A percentile compares a stretch with the other conserved stretches of the same genome.
Conservation (phyloP, 2,888 invertebrate species). For the Eupithecia inturbata region DNA sequence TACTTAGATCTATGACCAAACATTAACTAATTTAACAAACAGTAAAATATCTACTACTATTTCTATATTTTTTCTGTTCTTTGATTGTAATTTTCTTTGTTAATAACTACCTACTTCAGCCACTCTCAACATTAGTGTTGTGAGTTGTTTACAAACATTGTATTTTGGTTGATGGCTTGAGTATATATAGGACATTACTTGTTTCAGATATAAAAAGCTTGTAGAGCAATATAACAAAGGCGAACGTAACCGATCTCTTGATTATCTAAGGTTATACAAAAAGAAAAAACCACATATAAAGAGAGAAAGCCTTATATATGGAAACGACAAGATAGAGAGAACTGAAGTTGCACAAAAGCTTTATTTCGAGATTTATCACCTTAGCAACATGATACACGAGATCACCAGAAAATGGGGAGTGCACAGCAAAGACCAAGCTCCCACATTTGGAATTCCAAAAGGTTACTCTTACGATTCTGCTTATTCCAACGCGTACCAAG, state of each 20-base stretch:
- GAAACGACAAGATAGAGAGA: slow-evolving; percentile 37
- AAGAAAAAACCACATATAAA: not conserved
- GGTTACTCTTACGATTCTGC: not conserved
- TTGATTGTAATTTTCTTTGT: too few species aligned
- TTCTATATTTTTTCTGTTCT: too few species aligned
- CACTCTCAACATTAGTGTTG: too few species aligned
- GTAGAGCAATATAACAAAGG: slow-evolving; percentile 35
- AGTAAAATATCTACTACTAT: too few species aligned
- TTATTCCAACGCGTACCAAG: not conserved
- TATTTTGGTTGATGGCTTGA: too few species aligned
- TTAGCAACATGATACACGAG: slow-evolving; percentile 60
- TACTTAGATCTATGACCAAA: too few species aligned
- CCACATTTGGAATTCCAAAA: not conserved
- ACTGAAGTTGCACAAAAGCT: slow-evolving; percentile 45
- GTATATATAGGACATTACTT: not conserved
- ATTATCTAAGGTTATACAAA: slow-evolving; percentile 17
- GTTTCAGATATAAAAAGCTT: slow-evolving; percentile 57
- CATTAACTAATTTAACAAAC: too few species aligned
- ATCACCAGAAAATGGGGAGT: slow-evolving; percentile 49
- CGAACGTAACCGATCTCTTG: not conserved
- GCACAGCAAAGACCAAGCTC: not conserved
- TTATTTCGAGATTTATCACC: slow-evolving; percentile 57
- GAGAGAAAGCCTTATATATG: not conserved
- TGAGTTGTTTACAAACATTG: too few species aligned
- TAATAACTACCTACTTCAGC: too few species aligned